Evolutionary conservation across 64 coral and sea anemone species (phyloP), one percentile per base, ranked within the genome.

Genomic region (Stylophora pistillata): DNA sequence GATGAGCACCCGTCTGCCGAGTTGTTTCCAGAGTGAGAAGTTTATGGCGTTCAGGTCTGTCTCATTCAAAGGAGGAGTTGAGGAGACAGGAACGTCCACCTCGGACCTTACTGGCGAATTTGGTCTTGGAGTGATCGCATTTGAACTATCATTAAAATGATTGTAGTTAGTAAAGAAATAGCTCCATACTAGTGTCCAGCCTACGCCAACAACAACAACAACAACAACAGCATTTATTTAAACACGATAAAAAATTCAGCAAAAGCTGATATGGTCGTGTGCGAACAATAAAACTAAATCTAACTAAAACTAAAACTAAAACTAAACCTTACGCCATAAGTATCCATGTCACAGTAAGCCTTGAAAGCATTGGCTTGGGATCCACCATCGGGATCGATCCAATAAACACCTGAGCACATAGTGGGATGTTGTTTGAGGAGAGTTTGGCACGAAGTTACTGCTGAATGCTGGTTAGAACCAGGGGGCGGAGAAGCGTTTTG

Each of bases 1-100:
- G 28, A 92, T 80, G 60, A 92, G 53, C 18, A 92, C n/a, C 23
- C 79, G 37, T 1, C 30, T 79, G 16, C 91, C 91, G 61, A 92
- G 18, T 37, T 74, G 16, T 74, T 72, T 79, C 91, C 85, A 92
- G 32, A 25, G 27, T 3, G 53, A 56, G 56, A 92, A 92, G n/a
- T 85, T n/a, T 53, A 91, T 91, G 62, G 89, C 88, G 32, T 78
- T 79, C 20, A 28, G 61, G 26, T 78, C 74, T n/a, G 60, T 53
- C 34, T 89, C 88, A 34, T 76, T 89, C 11, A 71, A 71, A 4
- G 68, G 68, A 29, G 68, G 6, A 21, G 11, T 29, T 21, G 31
- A 32, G 5, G 31, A 41, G 30, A 81, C 33, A 12, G 56, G 15
- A 17, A 86, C 84, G 25, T 86, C 54, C 1, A 16, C 84, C 26